phyloP scores from a whole-genome alignment of 2,113 vertebrate genomes.

The Neogale vison region DNA sequence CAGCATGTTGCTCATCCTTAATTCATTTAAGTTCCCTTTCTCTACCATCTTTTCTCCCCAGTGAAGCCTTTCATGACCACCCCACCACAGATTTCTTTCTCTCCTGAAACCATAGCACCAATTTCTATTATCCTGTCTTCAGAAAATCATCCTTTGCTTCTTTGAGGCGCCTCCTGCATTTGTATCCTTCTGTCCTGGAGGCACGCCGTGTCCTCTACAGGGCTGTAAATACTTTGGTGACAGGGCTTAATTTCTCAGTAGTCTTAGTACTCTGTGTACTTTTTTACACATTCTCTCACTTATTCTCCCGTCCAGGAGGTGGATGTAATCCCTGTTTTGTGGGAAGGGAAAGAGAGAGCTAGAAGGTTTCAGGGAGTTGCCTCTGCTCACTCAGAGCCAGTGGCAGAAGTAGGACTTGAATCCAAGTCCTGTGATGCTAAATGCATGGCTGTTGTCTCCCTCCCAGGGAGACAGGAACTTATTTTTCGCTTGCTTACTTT shows the following conservation, averaged over 20 bases:
- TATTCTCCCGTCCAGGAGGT: background rate
- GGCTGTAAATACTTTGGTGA: background rate
- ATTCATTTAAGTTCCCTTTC: background rate
- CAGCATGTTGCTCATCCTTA: background rate
- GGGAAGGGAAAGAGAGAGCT: background rate
- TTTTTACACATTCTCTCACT: background rate
- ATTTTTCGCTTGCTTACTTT: slow-evolving; percentile 23
- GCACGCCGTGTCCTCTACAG: accelerated
- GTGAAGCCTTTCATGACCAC: background rate
- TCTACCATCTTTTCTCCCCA: background rate
- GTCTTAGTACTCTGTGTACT: background rate
- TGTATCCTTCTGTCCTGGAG: background rate
- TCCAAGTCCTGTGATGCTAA: background rate
- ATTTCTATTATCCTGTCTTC: background rate
- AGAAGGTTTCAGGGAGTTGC: background rate
- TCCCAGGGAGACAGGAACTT: background rate
- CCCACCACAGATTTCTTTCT: background rate
- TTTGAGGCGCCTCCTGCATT: background rate
- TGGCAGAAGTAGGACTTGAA: background rate
- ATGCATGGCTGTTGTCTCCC: background rate
- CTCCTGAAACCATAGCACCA: background rate
- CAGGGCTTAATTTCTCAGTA: background rate
- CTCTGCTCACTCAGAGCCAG: background rate
- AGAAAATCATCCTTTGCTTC: background rate
- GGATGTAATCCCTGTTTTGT: background rate